Base-by-base conservation (phyloP, 2,888 invertebrate species). In the Miltochrista miniata region DNA sequence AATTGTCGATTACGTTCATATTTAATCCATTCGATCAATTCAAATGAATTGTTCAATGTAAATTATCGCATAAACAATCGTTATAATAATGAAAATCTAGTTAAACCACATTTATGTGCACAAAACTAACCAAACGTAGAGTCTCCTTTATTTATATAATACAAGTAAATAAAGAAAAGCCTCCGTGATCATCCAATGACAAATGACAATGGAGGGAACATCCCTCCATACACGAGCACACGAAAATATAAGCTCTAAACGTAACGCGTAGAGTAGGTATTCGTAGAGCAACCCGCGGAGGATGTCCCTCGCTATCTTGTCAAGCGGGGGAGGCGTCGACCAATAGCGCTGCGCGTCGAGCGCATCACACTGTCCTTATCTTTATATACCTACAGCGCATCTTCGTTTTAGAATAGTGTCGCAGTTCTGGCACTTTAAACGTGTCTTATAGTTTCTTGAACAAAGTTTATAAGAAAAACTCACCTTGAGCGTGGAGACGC, bases 401-500 rank as follows among this genome's bases (percentile, higher is more conserved):
- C 85, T 66, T 69, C 70, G 8, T 29, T 18, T 41, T 15, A 45
- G 33, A 43, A 51, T 35, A 45, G 45, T 30, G 24, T 13, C 35
- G 9, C 8, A 15, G 14, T 30, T 30, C 8, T 2, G 2, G 11
- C 13, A n/a, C 15, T 15, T 40, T 13, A 29, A 13, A 14, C 4
- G 2, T 31, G 11, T 34, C n/a, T 34, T 33, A 34, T 24, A 24
- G 18, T 46, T 18, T 82, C 83, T 68, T 68, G 67, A 8, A 38
- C 47, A 57, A 51, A 51, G 46, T 29, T 44, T 50, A 38, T 24
- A 18, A 38, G 9, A 24, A 24, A 34, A 46, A 40, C 93, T 92
- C 85, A 95, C 95, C 94, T 93, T 94, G 94, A 83, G 94, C 92
- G 79, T 94, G 93, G 66, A 94, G 92, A 84, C 93, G 93, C 86